phyloP scores from a whole-genome alignment of 2,797 vertebrate species.

The Sarcoramphus papa region DNA sequence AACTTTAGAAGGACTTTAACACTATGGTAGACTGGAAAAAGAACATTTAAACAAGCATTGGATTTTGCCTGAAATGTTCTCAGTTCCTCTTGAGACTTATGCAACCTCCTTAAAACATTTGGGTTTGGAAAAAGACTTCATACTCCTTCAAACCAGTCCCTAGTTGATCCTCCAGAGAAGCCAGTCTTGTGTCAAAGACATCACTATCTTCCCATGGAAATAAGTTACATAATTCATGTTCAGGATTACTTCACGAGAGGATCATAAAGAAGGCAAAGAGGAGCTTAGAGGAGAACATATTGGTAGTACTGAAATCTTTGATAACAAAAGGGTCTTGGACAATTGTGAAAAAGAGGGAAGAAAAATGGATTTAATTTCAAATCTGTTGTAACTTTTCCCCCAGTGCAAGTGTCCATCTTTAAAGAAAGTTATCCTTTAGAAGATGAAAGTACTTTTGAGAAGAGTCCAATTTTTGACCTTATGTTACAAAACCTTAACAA shows the following conservation, averaged over 20 bases:
- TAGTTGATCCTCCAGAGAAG: conserved; percentile 55
- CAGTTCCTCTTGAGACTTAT: conserved; percentile 47
- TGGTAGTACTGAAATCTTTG: conserved; percentile 38
- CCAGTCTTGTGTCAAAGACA: not conserved
- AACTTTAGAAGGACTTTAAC: conserved; percentile 69
- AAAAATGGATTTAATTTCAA: conserved; percentile 57
- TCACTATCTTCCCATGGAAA: conserved; percentile 21
- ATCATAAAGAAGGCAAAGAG: conserved; percentile 49
- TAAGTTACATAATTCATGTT: conserved; percentile 29
- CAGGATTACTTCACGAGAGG: conserved; percentile 34
- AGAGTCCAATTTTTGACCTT: conserved; percentile 66
- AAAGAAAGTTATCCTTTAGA: conserved; percentile 59
- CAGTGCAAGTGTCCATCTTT: conserved; percentile 52
- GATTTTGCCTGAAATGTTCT: conserved; percentile 55
- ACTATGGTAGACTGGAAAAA: conserved; percentile 67
- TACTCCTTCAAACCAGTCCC: conserved; percentile 52
- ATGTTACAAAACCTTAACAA: conserved; percentile 74
- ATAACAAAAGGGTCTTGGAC: conserved; percentile 63
- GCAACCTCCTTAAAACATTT: conserved; percentile 56
- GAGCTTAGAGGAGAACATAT: conserved; percentile 51
- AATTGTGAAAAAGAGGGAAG: conserved; percentile 61
- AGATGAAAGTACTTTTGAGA: conserved; percentile 72
- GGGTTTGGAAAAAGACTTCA: conserved; percentile 54
- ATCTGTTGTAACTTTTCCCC: conserved; percentile 48
- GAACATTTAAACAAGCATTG: conserved; percentile 56